These are phyloP conservation scores for Tachina lurida DNA, from an alignment of 2,888 invertebrate genomes.

Conservation along the genomic window DNA sequence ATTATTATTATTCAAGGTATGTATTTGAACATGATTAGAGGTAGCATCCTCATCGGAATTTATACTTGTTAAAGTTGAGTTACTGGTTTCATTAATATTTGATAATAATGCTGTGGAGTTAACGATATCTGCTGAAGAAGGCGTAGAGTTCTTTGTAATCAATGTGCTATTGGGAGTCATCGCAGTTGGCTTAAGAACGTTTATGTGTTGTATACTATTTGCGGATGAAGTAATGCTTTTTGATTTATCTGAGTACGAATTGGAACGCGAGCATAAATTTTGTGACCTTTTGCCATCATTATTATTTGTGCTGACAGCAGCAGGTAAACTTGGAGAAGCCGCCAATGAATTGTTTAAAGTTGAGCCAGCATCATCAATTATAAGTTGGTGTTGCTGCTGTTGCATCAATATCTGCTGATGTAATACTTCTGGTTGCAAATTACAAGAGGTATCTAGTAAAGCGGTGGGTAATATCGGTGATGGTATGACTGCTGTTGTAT, in stretches of 20 bases:
- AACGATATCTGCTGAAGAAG: conserved; percentile 34
- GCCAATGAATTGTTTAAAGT: conserved; percentile 12
- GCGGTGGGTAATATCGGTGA: conserved; percentile 46
- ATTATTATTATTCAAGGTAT: conserved; percentile 39
- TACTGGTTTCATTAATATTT: conserved; percentile 51
- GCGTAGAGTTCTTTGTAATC: conserved; percentile 43
- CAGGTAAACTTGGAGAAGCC: conserved; percentile 56
- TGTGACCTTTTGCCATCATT: conserved; percentile 36
- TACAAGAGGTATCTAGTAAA: conserved; percentile 49
- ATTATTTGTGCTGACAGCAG: conserved; percentile 26
- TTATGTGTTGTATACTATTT: conserved; percentile 32
- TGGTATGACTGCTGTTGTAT: conserved; percentile 33
- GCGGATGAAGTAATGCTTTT: conserved; percentile 62
- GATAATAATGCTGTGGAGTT: conserved; percentile 32
- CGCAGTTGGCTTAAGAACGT: conserved; percentile 38
- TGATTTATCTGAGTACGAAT: conserved; percentile 68
- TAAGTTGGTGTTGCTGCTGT: conserved; percentile 72
- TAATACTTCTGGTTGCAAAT: conserved; percentile 69
- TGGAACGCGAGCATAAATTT: conserved; percentile 23
- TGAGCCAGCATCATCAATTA: conserved; percentile 65
- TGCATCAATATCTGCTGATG: conserved; percentile 73
- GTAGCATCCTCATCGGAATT: conserved; percentile 50
- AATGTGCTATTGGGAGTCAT: conserved; percentile 20
- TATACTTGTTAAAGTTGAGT: conserved; percentile 46
- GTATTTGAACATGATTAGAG: conserved; percentile 44